Evolutionary conservation across 2,888 invertebrate genomes (phyloP), one percentile per base, ranked within the genome.

Genomic region (Fissipunctia ypsillon): DNA sequence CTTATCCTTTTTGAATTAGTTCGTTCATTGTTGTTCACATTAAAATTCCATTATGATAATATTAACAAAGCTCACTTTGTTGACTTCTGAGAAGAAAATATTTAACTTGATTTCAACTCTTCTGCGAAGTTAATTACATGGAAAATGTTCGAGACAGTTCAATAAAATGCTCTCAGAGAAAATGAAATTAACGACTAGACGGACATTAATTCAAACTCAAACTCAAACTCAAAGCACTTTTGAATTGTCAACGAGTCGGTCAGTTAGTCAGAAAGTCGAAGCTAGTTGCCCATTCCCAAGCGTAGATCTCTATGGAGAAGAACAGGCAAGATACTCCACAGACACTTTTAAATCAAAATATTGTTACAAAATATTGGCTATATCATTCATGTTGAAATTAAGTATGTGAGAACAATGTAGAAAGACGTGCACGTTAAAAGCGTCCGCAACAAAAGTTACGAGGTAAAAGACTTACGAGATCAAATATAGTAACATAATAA

Each of bases 1-100:
- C 25, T 50, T 50, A 66, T 56, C 28, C 45, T 28, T 45, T 45
- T 78, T 45, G 43, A 57, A 79, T 80, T 66, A 74, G 56, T 57
- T 6, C 12, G 52, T 66, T 66, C 66, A 69, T 75, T 80, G 52
- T 48, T 69, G 1, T 57, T 52, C 45, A 43, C 41, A 63, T 79
- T 69, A 69, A 57, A 56, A 66, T 66, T 54, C 61, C 41, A 65
- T 65, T 50, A 35, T 5, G 38, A 38, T 64, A 28, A 16, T 28
- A 25, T 66, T 61, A 45, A 66, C 59, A 57, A 70, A 45, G 16
- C 25, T 63, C 28, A 54, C 25, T 66, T 43, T 38, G 65, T 72
- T 72, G 14, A 72, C n/a, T 59, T 63, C 31, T 25, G 3, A n/a
- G 19, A 19, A 31, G 7, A 41, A 45, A 52, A 38, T 78, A 66